Conservation (phyloP, 2,113 vertebrate genomes). For the Neodontobutis hainanensis region DNA sequence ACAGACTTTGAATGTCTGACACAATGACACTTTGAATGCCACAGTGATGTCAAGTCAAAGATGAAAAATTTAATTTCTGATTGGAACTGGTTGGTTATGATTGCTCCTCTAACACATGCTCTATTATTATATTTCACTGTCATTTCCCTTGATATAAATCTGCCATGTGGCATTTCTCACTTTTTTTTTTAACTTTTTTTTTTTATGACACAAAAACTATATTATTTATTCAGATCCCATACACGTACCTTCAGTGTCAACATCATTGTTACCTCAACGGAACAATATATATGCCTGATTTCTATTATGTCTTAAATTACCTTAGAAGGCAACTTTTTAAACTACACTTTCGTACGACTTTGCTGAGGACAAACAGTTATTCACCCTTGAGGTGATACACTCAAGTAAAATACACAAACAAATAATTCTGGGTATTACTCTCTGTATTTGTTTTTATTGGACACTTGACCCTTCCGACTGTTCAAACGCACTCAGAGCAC, state of each 20-base stretch:
- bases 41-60: background rate
- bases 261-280: background rate
- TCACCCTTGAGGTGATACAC: conserved; percentile 1
- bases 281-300: background rate
- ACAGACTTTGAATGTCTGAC: conserved; percentile 10
- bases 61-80: background rate
- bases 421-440: background rate
- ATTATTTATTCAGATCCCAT: conserved; percentile 6
- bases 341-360: background rate
- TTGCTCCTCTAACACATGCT: background rate
- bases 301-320: background rate
- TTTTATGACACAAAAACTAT: background rate
- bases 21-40: background rate
- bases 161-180: background rate
- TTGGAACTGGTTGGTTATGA: conserved; percentile 9
- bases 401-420: background rate
- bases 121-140: background rate
- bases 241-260: background rate
- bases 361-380: conserved; percentile 7
- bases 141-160: background rate
- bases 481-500: conserved; percentile 7
- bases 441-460: background rate
- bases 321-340: background rate
- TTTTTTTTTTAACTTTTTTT: too few relatives aligned
- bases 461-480: conserved; percentile 19